These are phyloP conservation scores for Aurelia aurita complex sp. Pacific DNA, from an alignment of 30 jellyfish, hydroid and myxozoan species.

Conservation along the genomic window DNA sequence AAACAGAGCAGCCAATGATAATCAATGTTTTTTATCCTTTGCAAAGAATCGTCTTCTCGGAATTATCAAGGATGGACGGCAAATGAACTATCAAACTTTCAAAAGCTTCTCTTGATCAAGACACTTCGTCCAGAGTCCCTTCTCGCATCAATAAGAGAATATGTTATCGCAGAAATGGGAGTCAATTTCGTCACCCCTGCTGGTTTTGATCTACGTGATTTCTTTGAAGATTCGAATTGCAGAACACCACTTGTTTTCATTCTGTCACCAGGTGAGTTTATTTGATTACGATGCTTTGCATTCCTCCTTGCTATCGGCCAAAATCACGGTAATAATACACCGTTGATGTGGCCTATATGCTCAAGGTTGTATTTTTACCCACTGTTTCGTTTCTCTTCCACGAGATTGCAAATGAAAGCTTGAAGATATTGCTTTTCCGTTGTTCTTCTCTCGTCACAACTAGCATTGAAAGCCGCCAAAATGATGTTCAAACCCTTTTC, in stretches of 20 bases:
- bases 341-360: too few species aligned
- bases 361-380: too few species aligned
- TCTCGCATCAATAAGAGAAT: conserved; percentile 44
- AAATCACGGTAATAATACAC: too few species aligned
- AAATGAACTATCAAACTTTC: conserved; percentile 49
- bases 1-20: neutral
- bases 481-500: too few species aligned
- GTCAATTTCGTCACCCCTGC: conserved; percentile 68
- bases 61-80: conserved; percentile 55
- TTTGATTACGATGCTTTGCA: neutral
- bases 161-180: conserved; percentile 64
- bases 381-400: too few species aligned
- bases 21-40: neutral
- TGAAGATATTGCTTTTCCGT: too few species aligned
- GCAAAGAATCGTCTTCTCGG: neutral
- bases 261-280: conserved; percentile 77
- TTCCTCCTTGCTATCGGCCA: neutral
- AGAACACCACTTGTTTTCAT: conserved; percentile 82
- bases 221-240: conserved; percentile 68
- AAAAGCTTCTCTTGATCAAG: conserved; percentile 64
- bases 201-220: conserved; percentile 79
- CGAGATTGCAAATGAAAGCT: too few species aligned
- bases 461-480: too few species aligned
- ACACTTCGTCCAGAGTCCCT: conserved; percentile 63
- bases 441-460: too few species aligned